Evolutionary conservation across 2,113 vertebrate genomes (phyloP).

Genomic region (Gymnorhina tibicen): DNA sequence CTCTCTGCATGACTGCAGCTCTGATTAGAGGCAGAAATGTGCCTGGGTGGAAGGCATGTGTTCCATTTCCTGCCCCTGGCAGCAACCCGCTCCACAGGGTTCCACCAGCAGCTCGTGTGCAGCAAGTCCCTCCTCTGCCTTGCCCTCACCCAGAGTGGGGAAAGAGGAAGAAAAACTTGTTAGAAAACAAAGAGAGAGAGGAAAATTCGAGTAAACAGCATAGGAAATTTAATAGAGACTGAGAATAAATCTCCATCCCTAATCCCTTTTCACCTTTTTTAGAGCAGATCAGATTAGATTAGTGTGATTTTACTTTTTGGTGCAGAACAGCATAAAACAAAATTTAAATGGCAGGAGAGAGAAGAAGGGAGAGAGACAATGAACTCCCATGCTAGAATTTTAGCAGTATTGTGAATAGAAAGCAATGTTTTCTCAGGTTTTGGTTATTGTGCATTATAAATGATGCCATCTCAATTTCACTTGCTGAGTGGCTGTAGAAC

Average conservation of each 20-base stretch:
- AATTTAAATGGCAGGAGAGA: neutral
- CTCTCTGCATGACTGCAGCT: constrained; percentile 56
- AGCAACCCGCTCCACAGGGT: constrained; percentile 26
- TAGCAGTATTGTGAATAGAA: neutral
- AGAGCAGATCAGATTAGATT: neutral
- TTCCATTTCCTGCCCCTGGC: constrained; percentile 70
- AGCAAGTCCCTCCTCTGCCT: neutral
- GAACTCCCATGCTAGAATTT: neutral
- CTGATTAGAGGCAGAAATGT: constrained; percentile 56
- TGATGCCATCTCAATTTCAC: neutral
- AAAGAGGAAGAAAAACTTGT: neutral
- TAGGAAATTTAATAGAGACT: constrained; percentile 20
- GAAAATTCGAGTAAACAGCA: neutral
- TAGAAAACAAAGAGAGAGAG: neutral
- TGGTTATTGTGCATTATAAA: neutral
- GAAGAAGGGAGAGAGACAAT: neutral
- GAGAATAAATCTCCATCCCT: constrained; percentile 23
- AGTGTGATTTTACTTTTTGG: neutral
- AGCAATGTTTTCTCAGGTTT: neutral
- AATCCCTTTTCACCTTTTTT: constrained; percentile 36
- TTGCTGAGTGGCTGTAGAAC: neutral
- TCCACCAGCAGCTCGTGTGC: neutral
- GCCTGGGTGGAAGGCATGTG: constrained; percentile 60
- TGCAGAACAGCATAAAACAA: neutral
- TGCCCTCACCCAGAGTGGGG: neutral